Evolutionary conservation across 2,888 invertebrate genomes (phyloP).

Genomic region (Autographa pulchrina): DNA sequence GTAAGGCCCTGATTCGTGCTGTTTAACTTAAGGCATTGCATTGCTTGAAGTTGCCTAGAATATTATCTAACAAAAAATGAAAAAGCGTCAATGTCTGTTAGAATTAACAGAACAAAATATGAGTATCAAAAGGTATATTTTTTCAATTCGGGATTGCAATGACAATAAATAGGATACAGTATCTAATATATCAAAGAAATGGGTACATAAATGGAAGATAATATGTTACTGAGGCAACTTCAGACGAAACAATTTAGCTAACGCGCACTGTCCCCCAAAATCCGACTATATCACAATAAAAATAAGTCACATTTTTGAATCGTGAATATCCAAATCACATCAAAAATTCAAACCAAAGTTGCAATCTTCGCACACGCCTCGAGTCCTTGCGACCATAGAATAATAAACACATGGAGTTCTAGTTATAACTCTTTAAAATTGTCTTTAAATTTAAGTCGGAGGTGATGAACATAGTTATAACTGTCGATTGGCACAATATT

Average conservation of each 20-base stretch:
- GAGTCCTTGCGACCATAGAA: not conserved
- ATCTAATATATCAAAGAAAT: not conserved
- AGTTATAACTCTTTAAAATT: not conserved
- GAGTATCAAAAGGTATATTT: not conserved
- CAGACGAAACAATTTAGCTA: conserved; percentile 25
- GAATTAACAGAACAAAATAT: not conserved
- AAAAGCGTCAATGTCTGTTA: not conserved
- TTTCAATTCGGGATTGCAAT: not conserved
- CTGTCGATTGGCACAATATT: not conserved
- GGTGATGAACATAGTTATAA: not conserved
- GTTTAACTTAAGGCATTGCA: conserved; percentile 35
- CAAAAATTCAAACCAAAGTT: not conserved
- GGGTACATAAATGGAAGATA: not conserved
- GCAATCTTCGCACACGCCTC: conserved; percentile 4
- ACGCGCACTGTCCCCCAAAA: conserved; percentile 31
- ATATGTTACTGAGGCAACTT: conserved; percentile 8
- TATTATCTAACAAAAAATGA: not conserved
- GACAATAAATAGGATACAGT: not conserved
- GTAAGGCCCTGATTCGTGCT: conserved; percentile 53
- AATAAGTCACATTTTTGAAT: conserved; percentile 20
- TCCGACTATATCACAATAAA: conserved; percentile 1
- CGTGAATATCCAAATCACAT: not conserved
- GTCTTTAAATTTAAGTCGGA: not conserved
- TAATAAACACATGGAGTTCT: conserved; percentile 6
- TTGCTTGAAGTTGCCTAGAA: conserved; percentile 29